Evolutionary conservation across 2,888 invertebrate genomes (phyloP).

Genomic region (Aphodius granarius): DNA sequence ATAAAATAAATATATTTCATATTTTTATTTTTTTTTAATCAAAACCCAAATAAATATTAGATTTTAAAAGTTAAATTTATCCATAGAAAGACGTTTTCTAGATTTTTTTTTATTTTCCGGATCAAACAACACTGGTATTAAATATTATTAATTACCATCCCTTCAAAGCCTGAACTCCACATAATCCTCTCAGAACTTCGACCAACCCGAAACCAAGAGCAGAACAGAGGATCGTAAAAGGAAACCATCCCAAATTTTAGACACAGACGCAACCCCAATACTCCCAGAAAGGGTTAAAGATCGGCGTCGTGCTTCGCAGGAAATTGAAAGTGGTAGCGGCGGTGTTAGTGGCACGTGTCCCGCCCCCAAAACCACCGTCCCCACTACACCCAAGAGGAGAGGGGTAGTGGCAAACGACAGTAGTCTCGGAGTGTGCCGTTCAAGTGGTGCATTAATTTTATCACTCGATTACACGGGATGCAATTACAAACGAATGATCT

Average conservation of each 20-base stretch:
- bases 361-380: background rate
- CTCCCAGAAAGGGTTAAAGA: background rate
- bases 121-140: background rate
- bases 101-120: background rate
- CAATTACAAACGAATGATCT: conserved; percentile 48
- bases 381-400: background rate
- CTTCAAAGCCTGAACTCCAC: background rate
- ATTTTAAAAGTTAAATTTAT: too few relatives aligned
- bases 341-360: conserved; percentile 12
- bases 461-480: conserved; percentile 50
- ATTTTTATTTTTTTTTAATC: too few relatives aligned
- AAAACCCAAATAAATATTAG: too few relatives aligned
- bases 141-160: background rate
- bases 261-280: background rate
- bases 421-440: conserved; percentile 44
- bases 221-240: background rate
- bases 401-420: conserved; percentile 24
- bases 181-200: background rate
- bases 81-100: background rate
- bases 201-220: background rate
- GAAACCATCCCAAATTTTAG: background rate
- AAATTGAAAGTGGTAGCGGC: background rate
- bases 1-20: too few relatives aligned
- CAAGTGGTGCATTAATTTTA: conserved; percentile 52
- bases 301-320: background rate